These are phyloP conservation scores for Phengaris alcon DNA, from an alignment of 2,888 invertebrate species.

Conservation along the genomic window DNA sequence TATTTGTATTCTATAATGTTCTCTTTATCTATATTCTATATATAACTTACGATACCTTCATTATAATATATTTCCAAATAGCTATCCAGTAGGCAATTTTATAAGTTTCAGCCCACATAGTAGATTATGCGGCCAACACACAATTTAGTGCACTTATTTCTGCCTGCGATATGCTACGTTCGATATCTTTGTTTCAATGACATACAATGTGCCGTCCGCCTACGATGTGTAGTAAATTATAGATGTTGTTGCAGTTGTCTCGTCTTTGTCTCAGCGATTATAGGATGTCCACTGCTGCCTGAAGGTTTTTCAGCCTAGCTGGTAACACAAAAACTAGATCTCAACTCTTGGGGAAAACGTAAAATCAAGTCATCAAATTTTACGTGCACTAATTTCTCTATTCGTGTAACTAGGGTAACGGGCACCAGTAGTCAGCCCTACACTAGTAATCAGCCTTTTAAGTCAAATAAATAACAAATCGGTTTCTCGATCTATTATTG, in stretches of 20 bases:
- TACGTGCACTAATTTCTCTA: no score
- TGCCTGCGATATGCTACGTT: background rate
- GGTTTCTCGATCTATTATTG: no score
- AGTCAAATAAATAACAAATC: no score
- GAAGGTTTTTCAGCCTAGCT: background rate
- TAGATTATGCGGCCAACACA: background rate
- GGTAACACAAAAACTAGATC: no score
- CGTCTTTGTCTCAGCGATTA: background rate
- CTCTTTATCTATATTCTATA: background rate
- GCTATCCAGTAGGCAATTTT: background rate
- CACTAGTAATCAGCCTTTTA: no score
- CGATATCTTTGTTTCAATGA: background rate
- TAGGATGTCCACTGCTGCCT: background rate
- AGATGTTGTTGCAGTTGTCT: background rate
- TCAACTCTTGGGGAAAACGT: no score
- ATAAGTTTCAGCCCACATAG: background rate
- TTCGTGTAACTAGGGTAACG: no score
- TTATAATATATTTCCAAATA: background rate
- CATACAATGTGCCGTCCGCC: background rate
- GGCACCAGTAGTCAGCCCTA: no score
- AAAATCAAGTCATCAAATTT: no score
- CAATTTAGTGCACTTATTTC: background rate
- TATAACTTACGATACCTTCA: background rate
- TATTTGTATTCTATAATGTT: no score
- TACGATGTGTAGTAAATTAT: background rate